A percentile compares a stretch with the other conserved stretches of the same genome.
phyloP scores from a whole-genome alignment of 2,113 vertebrate genomes.

The Synodontis membranacea region DNA sequence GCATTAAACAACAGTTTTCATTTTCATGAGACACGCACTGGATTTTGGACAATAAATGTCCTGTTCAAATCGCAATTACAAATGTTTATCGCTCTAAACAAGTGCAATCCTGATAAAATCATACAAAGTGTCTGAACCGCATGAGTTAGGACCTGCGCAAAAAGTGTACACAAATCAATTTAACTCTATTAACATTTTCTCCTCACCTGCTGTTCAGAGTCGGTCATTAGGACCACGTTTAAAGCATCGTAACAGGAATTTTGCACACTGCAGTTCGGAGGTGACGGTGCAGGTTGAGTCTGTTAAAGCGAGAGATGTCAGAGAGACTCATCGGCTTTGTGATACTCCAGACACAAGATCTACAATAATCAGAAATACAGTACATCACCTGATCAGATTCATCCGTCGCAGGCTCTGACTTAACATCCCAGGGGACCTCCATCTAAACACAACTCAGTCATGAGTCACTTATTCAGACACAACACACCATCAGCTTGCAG shows the following conservation, averaged over 20 bases:
- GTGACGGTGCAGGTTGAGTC: neutral
- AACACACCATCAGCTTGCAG: neutral
- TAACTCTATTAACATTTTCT: too few species aligned
- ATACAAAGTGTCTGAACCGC: neutral
- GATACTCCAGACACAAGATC: neutral
- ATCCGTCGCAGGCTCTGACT: neutral
- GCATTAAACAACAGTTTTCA: too few species aligned
- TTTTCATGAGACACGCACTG: too few species aligned
- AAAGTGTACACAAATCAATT: neutral
- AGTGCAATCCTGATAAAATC: neutral
- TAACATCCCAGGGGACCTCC: neutral
- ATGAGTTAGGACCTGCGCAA: neutral
- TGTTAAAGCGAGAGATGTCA: neutral
- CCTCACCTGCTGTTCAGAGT: conserved; percentile 51
- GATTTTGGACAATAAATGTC: too few species aligned
- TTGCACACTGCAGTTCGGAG: neutral
- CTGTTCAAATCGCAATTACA: too few species aligned
- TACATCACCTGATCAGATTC: neutral
- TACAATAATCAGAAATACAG: neutral
- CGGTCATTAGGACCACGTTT: conserved; percentile 61
- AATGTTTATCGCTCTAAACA: neutral
- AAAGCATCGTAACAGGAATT: conserved; percentile 70
- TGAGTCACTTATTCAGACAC: neutral
- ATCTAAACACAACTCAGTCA: conserved; percentile 21
- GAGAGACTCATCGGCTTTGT: neutral